These are phyloP conservation scores for Hemiscyllium ocellatum DNA, from an alignment of 2,113 vertebrate genomes.

Conservation along the genomic window DNA sequence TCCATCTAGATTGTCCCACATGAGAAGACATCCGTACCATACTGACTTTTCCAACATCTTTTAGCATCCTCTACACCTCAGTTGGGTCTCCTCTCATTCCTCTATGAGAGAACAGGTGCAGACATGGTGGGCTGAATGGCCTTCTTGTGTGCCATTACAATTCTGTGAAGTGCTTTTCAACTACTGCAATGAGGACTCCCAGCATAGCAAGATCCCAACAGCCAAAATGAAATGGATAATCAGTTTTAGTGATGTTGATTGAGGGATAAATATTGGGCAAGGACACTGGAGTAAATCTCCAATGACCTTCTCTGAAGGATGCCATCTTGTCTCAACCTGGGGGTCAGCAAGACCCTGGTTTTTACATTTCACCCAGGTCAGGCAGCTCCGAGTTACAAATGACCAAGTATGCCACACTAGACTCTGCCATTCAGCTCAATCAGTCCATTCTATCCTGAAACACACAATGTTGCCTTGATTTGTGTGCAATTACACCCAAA, in stretches of 20 bases:
- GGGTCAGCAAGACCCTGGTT: neutral
- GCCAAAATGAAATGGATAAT: neutral
- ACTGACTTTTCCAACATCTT: too few species aligned
- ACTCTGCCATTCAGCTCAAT: neutral
- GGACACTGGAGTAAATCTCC: too few species aligned
- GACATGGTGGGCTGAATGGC: too few species aligned
- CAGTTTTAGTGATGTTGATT: neutral
- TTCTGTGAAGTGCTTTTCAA: too few species aligned
- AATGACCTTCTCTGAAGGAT: neutral
- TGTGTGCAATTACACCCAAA: neutral
- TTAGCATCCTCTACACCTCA: too few species aligned
- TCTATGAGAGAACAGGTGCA: too few species aligned
- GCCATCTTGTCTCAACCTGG: neutral
- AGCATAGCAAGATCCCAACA: neutral
- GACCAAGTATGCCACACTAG: neutral
- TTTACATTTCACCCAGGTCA: neutral
- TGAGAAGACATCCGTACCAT: too few species aligned
- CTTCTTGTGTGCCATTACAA: too few species aligned
- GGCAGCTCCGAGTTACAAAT: neutral
- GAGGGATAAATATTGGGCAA: neutral
- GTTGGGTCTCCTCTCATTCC: too few species aligned
- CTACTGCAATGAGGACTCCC: too few species aligned
- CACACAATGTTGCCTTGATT: neutral
- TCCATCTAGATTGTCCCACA: too few species aligned
- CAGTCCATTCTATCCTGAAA: neutral